Evolutionary conservation across 2,888 invertebrate genomes (phyloP).

Genomic region (Lydus trimaculatus): DNA sequence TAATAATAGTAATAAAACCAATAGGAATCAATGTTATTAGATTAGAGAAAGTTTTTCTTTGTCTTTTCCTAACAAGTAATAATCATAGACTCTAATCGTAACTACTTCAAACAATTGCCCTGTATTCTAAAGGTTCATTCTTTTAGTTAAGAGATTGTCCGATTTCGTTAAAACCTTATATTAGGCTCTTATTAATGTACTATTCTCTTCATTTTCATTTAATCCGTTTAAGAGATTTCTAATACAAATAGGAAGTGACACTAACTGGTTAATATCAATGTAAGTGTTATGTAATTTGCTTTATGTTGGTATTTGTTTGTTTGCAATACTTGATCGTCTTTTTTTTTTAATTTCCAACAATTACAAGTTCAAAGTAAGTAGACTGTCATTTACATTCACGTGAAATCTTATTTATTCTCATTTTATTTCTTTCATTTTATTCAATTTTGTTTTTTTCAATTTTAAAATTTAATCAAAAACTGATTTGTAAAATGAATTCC

Average conservation of each 20-base stretch:
- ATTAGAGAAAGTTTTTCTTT: background rate
- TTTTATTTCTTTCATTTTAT: background rate
- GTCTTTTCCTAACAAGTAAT: conserved; percentile 14
- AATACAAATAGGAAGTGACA: conserved; percentile 7
- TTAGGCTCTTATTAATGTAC: conserved; percentile 18
- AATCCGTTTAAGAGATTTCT: conserved; percentile 17
- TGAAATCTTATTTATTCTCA: background rate
- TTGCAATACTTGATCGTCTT: too few species aligned
- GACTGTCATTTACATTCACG: too few species aligned
- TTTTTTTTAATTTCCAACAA: too few species aligned
- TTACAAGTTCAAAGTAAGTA: too few species aligned
- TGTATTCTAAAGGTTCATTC: conserved; percentile 18
- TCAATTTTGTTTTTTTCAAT: background rate
- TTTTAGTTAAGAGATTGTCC: conserved; percentile 15
- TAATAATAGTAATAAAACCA: background rate
- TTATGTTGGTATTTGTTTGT: background rate
- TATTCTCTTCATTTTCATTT: conserved; percentile 9
- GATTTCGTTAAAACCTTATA: conserved; percentile 19
- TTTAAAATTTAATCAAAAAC: background rate
- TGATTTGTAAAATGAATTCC: background rate
- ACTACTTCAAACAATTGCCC: conserved; percentile 29
- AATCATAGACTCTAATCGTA: conserved; percentile 25
- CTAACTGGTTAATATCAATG: conserved; percentile 17
- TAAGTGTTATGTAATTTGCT: conserved; percentile 1
- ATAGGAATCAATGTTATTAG: conserved; percentile 3